phyloP scores from a whole-genome alignment of 2,888 invertebrate species.

The Cephus pygmeus region DNA sequence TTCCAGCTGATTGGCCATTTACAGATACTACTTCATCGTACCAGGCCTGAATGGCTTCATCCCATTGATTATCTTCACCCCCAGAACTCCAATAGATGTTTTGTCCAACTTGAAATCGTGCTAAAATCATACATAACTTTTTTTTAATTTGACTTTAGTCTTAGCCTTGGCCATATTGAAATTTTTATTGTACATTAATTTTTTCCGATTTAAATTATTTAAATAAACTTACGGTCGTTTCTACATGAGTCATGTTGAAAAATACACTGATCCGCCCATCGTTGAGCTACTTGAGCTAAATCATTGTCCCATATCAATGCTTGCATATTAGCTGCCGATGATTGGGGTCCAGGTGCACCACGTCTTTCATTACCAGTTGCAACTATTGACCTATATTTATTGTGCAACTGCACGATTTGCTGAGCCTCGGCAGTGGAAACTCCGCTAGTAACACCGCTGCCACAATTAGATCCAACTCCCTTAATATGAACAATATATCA shows the following conservation, averaged over 20 bases:
- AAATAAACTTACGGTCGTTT: slow-evolving; percentile 46
- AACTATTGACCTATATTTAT: slow-evolving; percentile 55
- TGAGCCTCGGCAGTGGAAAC: slow-evolving; percentile 51
- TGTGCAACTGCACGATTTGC: slow-evolving; percentile 60
- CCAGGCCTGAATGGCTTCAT: slow-evolving; percentile 52
- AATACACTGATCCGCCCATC: slow-evolving; percentile 64
- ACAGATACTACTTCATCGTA: slow-evolving; percentile 53
- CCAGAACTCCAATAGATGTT: slow-evolving; percentile 44
- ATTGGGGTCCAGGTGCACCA: slow-evolving; percentile 61
- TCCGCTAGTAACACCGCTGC: slow-evolving; percentile 17
- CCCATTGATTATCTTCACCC: slow-evolving; percentile 48
- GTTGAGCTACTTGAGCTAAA: slow-evolving; percentile 56
- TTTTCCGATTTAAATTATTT: background rate
- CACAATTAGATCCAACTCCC: slow-evolving; percentile 18
- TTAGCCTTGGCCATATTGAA: background rate
- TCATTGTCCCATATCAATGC: slow-evolving; percentile 59
- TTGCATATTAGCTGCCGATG: slow-evolving; percentile 61
- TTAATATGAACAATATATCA: background rate
- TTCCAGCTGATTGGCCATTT: slow-evolving; percentile 19
- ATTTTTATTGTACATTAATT: background rate
- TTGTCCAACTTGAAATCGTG: slow-evolving; percentile 61
- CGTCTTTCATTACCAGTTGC: slow-evolving; percentile 55
- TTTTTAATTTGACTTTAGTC: background rate
- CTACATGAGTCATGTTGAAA: slow-evolving; percentile 60
- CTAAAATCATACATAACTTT: slow-evolving; percentile 26